These are phyloP conservation scores for Oreochromis niloticus DNA, from an alignment of 2,113 vertebrate species.

Conservation along the genomic window DNA sequence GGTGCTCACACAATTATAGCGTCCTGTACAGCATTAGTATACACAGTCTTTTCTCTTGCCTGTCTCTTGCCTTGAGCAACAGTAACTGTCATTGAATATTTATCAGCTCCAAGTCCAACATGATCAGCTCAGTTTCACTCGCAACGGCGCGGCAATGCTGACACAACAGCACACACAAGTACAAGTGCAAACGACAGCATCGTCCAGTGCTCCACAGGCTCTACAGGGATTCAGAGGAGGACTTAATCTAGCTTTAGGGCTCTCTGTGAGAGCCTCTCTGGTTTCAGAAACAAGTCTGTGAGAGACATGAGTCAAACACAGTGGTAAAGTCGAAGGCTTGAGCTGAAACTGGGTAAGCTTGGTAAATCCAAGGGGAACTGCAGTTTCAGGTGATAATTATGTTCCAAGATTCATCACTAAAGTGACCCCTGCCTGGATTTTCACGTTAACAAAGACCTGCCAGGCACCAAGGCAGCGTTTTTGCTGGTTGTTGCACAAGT, in stretches of 20 bases:
- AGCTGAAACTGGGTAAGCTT: background rate
- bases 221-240: background rate
- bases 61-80: background rate
- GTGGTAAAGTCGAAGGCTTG: background rate
- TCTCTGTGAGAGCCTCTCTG: background rate
- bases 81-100: background rate
- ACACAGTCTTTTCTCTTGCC: background rate
- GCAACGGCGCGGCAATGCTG: background rate
- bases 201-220: background rate
- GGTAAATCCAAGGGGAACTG: background rate
- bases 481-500: background rate
- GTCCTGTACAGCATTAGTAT: background rate
- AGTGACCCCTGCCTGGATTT: background rate
- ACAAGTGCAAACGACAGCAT: background rate
- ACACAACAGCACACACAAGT: background rate
- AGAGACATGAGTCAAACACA: background rate
- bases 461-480: background rate
- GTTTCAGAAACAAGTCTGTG: background rate
- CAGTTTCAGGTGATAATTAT: background rate
- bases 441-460: background rate
- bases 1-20: background rate
- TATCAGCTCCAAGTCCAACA: background rate
- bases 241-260: background rate
- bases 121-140: background rate
- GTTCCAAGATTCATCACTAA: background rate